Conservation (phyloP, 2,113 vertebrate species). For the Scalopus aquaticus region DNA sequence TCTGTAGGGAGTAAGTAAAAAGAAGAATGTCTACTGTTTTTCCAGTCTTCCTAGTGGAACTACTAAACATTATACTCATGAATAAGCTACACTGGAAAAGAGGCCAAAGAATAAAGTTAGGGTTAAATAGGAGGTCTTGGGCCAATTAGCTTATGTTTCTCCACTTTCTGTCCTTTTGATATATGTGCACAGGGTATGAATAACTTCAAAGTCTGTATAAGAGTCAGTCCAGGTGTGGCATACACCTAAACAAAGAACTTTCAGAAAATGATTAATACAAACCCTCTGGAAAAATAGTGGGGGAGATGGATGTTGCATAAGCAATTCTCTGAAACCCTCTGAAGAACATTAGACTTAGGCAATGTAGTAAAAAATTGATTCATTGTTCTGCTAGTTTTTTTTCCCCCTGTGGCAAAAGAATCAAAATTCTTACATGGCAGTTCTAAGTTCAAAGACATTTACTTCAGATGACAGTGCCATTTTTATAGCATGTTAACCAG, state of each 20-base stretch:
- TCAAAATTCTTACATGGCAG: constrained; percentile 46
- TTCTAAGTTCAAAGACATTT: constrained; percentile 61
- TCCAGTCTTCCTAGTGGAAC: neutral
- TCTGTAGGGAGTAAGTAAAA: too few species aligned
- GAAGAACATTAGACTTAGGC: constrained; percentile 53
- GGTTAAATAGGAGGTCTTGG: neutral
- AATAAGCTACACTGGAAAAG: neutral
- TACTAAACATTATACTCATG: neutral
- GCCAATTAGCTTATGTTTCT: neutral
- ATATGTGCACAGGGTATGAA: neutral
- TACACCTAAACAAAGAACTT: constrained; percentile 52
- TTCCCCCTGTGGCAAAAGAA: neutral
- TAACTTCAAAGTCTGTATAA: neutral
- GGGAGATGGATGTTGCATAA: constrained; percentile 22
- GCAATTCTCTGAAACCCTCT: constrained; percentile 56
- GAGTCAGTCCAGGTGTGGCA: constrained; percentile 48
- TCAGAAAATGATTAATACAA: constrained; percentile 9
- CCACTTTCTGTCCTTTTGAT: neutral
- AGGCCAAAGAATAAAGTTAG: neutral
- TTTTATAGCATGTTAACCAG: constrained; percentile 26
- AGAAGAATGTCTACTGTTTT: too few species aligned
- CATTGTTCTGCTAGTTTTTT: constrained; percentile 47
- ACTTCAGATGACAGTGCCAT: constrained; percentile 18
- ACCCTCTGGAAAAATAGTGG: constrained; percentile 15
- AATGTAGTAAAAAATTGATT: constrained; percentile 59